Base-by-base conservation (phyloP, 2,888 invertebrate genomes). In the Yponomeuta cagnagella region DNA sequence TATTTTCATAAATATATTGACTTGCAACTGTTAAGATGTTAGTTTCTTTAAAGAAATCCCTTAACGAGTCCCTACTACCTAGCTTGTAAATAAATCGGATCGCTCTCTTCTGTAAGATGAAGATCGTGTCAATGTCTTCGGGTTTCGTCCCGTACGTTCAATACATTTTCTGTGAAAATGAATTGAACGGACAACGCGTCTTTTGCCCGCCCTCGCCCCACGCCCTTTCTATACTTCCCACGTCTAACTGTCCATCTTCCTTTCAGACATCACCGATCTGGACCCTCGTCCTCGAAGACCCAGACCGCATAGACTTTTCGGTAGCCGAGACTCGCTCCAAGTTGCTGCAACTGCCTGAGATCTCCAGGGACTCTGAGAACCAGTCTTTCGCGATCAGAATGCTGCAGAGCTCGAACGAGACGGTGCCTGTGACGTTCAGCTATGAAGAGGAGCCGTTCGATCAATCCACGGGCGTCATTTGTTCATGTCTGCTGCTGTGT, bases 401-500 rank as follows among this genome's bases (percentile, higher is more conserved):
- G 75, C 75, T 72, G 4, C 81, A 84, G 0, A 80, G 82, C 1
- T 74, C 84, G 0, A 76, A 76, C 33, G 70, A 75, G 4, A 84
- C 84, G 0, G 79, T 82, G 0, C 91, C 92, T 0, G 80, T 92
- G 3, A 75, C 81, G 0, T 72, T 92, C 70, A 84, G 84, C 15
- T 96, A 95, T 76, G 93, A 95, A 74, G 78, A 94, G 0, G 84
- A 94, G 31, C 95, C 96, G 0, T 91, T 96, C 68, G 93, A 95
- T 77, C 82, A 92, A 3, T 90, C 93, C 63, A 93, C 93, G 70
- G 97, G 97, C 0, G 94, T 96, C 5, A 85, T 95, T 1, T 96
- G 95, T 75, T 96, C 96, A 0, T 95, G 95, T 3, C 72, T 95
- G 0, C 93, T 98, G n/a, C 89, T 98, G 0, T 77, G 95, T 4